These are phyloP conservation scores for Xestia ashworthii DNA, from an alignment of 2,888 invertebrate species.

Conservation along the genomic window DNA sequence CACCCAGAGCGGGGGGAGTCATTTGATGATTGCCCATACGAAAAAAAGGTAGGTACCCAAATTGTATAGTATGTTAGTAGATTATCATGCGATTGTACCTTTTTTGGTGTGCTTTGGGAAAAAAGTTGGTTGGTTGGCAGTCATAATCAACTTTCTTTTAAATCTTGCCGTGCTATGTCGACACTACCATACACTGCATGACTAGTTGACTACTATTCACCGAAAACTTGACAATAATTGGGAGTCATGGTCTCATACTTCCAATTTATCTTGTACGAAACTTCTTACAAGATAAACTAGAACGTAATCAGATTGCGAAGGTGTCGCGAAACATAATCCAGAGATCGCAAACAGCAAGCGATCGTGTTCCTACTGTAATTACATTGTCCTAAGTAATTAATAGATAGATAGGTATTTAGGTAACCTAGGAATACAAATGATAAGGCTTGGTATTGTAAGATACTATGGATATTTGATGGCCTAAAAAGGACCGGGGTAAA, in stretches of 20 bases:
- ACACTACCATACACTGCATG: background rate
- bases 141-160: background rate
- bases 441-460: background rate
- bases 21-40: no score
- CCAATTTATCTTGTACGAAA: background rate
- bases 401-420: background rate
- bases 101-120: no score
- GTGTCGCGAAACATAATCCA: constrained; percentile 37
- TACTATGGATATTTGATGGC: background rate
- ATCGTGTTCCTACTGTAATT: constrained; percentile 11
- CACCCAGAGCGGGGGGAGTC: no score
- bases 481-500: background rate
- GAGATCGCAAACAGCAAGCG: constrained; percentile 18
- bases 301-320: constrained; percentile 12
- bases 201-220: background rate
- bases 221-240: background rate
- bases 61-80: no score
- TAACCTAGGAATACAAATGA: background rate
- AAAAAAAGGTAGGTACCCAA: no score
- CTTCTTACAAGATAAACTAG: constrained; percentile 7
- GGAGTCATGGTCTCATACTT: background rate
- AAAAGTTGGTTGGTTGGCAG: background rate
- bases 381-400: constrained; percentile 7
- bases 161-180: background rate
- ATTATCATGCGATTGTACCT: no score